Evolutionary conservation across 2,113 vertebrate species (phyloP).

Genomic region (Andinoacara biseriatus): DNA sequence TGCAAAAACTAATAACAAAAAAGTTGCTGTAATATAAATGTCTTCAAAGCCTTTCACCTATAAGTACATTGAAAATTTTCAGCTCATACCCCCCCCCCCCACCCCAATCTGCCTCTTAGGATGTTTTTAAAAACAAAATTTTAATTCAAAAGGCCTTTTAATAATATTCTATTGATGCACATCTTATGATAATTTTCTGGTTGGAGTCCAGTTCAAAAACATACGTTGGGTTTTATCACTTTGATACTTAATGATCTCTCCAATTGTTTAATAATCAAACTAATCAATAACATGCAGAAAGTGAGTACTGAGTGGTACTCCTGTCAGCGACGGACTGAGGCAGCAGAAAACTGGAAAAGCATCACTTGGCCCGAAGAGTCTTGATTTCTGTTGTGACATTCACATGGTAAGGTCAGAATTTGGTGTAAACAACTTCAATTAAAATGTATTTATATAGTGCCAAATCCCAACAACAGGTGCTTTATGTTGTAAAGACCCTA

Average conservation of each 20-base stretch:
- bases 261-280: neutral
- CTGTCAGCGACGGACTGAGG: too few relatives aligned
- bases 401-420: rapidly evolving
- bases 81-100: too few relatives aligned
- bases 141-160: neutral
- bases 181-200: neutral
- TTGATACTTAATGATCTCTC: neutral
- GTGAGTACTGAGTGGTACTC: neutral
- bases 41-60: too few relatives aligned
- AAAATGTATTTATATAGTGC: too few relatives aligned
- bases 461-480: too few relatives aligned
- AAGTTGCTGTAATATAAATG: neutral
- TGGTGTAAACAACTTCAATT: rapidly evolving
- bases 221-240: neutral
- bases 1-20: neutral
- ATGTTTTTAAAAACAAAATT: too few relatives aligned
- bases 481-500: too few relatives aligned
- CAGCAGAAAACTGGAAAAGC: too few relatives aligned
- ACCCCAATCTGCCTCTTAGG: neutral
- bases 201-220: neutral
- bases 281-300: neutral
- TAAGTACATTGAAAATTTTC: neutral
- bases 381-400: neutral
- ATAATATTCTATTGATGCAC: neutral
- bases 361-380: too few relatives aligned